Conservation (phyloP, 1,140 invertebrate species). For the Drosophila repletoides region DNA sequence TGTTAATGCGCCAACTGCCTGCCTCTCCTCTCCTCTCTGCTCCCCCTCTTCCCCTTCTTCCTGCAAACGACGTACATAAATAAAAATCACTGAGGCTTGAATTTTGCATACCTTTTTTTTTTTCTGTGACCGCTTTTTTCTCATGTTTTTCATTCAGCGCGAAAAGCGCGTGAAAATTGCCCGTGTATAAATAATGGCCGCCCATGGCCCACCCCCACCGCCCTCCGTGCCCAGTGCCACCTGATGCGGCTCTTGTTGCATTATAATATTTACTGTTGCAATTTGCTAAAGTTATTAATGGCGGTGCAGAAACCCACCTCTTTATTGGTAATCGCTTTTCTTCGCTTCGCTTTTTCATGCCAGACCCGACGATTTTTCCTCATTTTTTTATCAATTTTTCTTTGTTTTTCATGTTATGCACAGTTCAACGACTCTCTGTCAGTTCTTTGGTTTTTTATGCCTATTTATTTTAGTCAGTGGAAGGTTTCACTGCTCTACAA, state of each 20-base stretch:
- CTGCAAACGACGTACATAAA: slow-evolving; percentile 59
- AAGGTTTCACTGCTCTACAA: too few relatives aligned
- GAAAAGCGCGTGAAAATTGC: slow-evolving; percentile 54
- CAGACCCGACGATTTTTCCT: neutral
- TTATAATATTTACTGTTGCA: slow-evolving; percentile 37
- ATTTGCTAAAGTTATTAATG: slow-evolving; percentile 35
- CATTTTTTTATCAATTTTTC: neutral
- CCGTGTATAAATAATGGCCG: slow-evolving; percentile 43
- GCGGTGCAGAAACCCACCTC: neutral
- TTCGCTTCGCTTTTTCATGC: slow-evolving; percentile 14
- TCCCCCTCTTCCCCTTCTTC: neutral
- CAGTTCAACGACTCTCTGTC: too few relatives aligned
- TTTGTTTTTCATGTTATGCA: too few relatives aligned
- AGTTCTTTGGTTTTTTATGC: too few relatives aligned
- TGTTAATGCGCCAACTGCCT: slow-evolving; percentile 68
- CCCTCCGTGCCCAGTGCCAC: neutral
- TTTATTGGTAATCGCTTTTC: neutral
- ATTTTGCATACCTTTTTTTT: slow-evolving; percentile 65
- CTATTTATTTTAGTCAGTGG: too few relatives aligned
- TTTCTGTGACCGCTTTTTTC: slow-evolving; percentile 17
- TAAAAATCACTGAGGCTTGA: slow-evolving; percentile 77
- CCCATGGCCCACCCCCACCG: neutral
- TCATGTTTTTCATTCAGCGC: slow-evolving; percentile 22
- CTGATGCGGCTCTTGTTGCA: slow-evolving; percentile 11
- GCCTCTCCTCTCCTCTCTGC: neutral